Percentiles rank a stretch among this genome's conserved stretches.
These are phyloP conservation scores for Mylabris sibirica DNA, from an alignment of 2,888 invertebrate species.

Conservation along the genomic window DNA sequence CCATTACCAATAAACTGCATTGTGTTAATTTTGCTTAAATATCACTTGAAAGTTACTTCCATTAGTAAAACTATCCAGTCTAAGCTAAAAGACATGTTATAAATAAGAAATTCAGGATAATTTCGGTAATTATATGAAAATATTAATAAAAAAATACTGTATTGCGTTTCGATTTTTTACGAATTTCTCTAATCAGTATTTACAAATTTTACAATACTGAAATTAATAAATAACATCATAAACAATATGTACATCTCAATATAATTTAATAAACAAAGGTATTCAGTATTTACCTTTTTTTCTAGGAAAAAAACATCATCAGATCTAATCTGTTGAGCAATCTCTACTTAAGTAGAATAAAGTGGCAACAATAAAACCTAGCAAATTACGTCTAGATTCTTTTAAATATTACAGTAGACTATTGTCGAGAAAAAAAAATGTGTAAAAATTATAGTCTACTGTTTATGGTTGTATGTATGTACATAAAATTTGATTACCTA, in stretches of 20 bases:
- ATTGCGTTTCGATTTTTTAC: background rate
- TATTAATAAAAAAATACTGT: constrained; percentile 1
- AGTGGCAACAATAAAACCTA: background rate
- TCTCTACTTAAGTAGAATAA: background rate
- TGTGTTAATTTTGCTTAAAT: no score
- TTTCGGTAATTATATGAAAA: background rate
- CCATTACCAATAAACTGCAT: no score
- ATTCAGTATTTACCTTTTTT: background rate
- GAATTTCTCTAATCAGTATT: background rate
- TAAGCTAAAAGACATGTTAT: no score
- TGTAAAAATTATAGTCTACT: background rate
- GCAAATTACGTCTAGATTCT: background rate
- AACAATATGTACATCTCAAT: background rate
- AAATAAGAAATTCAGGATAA: no score
- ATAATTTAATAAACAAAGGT: background rate
- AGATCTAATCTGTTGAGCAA: constrained; percentile 7
- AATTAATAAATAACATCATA: background rate
- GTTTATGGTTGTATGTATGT: background rate
- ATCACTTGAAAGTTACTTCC: no score
- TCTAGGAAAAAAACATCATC: background rate
- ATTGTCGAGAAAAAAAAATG: background rate
- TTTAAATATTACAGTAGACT: background rate
- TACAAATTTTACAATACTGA: constrained; percentile 6
- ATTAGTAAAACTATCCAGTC: no score
- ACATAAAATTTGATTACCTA: constrained; percentile 1